Evolutionary conservation across 2,113 vertebrate genomes (phyloP), one percentile per base, ranked within the genome.

Genomic region (Anas platyrhynchos): DNA sequence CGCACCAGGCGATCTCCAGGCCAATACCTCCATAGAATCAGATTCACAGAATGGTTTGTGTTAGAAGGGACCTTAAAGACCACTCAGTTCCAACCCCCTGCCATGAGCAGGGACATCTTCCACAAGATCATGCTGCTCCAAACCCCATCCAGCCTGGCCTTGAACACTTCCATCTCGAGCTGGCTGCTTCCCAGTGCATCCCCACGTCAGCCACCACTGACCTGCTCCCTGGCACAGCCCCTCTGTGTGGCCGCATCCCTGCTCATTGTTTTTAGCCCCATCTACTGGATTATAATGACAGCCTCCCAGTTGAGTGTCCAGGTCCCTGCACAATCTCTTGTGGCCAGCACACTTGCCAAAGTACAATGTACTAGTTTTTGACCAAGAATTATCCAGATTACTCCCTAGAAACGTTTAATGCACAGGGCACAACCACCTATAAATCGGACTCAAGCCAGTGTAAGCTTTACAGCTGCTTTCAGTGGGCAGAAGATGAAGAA

Each of bases 211-310:
- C 20, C 44, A n/a, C 16, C 1, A 1, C 52, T 12, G 27, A 67
- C 5, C 67, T 23, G 43, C 32, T 31, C 55, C 31, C 4, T 10
- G 34, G 8, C 0, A 0, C 3, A 32, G 29, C 7, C 29, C 15
- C 34, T 31, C 59, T 7, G 1, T 44, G 5, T 25, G 17, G 27
- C 58, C 46, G 14, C 41, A 4, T 52, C 23, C 56, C 38, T 52
- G 52, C 6, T 82, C 77, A 6, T 29, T 13, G 4, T 2, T 32
- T 16, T 11, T 18, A 82, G 50, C 4, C 13, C 13, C 12, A 17
- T 6, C 34, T 18, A 21, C 0, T 6, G 20, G 23, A 44, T 66
- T 26, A 4, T 13, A 7, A 41, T 3, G 14, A 16, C 3, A 3
- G n/a, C 12, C 17, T 36, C n/a, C 32, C 59, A 25, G 27, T 13